Conservation (phyloP, 1,140 invertebrate species). For the Penaeus chinensis region DNA sequence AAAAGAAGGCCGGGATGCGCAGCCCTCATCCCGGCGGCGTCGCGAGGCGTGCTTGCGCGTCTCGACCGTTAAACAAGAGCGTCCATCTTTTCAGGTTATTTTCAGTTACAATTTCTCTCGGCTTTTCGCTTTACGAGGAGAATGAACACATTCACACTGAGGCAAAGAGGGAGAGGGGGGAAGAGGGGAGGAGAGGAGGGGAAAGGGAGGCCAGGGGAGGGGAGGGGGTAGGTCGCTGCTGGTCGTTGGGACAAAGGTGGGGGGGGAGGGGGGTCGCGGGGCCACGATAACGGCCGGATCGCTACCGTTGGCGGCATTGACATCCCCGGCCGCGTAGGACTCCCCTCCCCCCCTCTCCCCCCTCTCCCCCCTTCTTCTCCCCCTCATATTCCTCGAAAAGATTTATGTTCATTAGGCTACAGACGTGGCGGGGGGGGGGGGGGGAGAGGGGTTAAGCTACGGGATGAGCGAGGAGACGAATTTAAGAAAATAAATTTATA, state of each 20-base stretch:
- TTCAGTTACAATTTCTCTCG: too few species aligned
- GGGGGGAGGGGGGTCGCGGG: not conserved
- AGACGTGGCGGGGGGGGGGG: not conserved
- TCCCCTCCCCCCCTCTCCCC: not conserved
- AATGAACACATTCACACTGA: slow-evolving; percentile 20
- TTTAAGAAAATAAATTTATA: too few species aligned
- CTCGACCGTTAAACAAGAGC: too few species aligned
- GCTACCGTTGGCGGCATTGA: slow-evolving; percentile 39
- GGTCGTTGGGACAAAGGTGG: slow-evolving; percentile 13
- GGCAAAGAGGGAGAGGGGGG: slow-evolving; percentile 12
- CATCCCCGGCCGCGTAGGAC: not conserved
- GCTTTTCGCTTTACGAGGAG: too few species aligned
- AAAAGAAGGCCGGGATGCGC: too few species aligned
- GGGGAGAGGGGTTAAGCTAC: not conserved
- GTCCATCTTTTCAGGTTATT: too few species aligned
- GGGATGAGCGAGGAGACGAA: too few species aligned
- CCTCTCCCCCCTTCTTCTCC: too few species aligned
- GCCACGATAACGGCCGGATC: slow-evolving; percentile 21
- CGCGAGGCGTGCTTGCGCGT: too few species aligned
- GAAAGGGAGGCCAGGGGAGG: not conserved
- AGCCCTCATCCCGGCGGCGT: too few species aligned
- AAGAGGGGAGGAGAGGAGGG: slow-evolving; percentile 17
- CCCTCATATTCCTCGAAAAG: too few species aligned
- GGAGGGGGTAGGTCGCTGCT: slow-evolving; percentile 24
- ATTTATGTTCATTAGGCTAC: too few species aligned